Evolutionary conservation across 2,888 invertebrate genomes (phyloP), one percentile per base, ranked within the genome.

Genomic region (Lagria hirta): DNA sequence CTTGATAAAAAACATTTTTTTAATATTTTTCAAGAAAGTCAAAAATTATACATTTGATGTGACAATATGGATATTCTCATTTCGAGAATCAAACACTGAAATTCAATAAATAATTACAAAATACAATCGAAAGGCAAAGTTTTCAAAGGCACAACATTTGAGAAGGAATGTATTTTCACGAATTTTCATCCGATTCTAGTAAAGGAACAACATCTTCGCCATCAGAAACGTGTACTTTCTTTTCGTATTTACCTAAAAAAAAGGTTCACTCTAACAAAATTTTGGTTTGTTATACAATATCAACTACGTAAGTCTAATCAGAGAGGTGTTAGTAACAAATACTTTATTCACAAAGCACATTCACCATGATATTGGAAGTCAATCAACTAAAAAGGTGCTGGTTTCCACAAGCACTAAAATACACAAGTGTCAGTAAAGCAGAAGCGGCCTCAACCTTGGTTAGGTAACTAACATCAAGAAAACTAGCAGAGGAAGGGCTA

Each of bases 171-270:
- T 11, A 29, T 22, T 17, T 34, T 44, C 24, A 46, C n/a, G 20
- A 33, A 7, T 16, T 13, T 10, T 43, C 47, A 23, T 47, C 42
- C n/a, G 37, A 17, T n/a, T 51, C 43, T 40, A 57, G 41, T 30
- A 57, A 49, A 45, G 55, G 57, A 21, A 43, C 34, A 13, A 30
- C 29, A 35, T 54, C 56, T 38, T 57, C 57, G 43, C 54, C 57
- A 24, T 55, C 55, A 16, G 52, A 54, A 35, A 28, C 26, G 24
- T 32, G 29, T 3, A 35, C 41, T 51, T 50, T 51, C 51, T 55
- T 57, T 41, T 52, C 51, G 21, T 32, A 21, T 28, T 41, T 49
- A 45, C 54, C 57, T 57, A 49, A 48, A 57, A 57, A 54, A 48
- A 32, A 42, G n/a, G n/a, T n/a, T n/a, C n/a, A n/a, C n/a, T n/a